Base-by-base conservation (phyloP, 1,140 invertebrate species). In the Drosophila prosaltans region DNA sequence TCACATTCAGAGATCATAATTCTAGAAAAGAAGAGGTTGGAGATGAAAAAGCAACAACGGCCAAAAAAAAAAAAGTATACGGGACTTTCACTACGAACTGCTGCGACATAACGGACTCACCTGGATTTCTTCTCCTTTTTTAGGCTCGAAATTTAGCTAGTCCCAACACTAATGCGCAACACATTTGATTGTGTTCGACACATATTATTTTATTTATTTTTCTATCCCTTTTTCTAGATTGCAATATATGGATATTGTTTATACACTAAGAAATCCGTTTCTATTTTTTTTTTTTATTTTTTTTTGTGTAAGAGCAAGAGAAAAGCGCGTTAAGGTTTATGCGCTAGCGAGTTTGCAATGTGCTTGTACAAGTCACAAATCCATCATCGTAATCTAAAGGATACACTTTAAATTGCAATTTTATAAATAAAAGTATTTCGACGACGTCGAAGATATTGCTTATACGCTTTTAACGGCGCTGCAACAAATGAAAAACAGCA, bases 161-260 rank as follows among this genome's bases (percentile, higher is more conserved):
- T 65, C 71, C 61, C 30, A 32, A 60, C 59, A 36, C 51, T 69
- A 58, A 30, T 41, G 54, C 74, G 70, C 39, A 69, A 61, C 66
- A 60, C 60, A 70, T 61, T 62, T 60, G 55, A 54, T 58, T 48
- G 54, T 45, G 16, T 54, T 48, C 24, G 45, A 60, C 64, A 60
- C 74, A 77, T 77, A 77, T 77, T 77, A 77, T 45, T 43, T 77
- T 65, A 59, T 59, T 59, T 59, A 11, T 40, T 66, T 77, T 51
- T 51, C 21, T 8, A 21, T 51, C 21, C 45, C 21, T 51, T 51
- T 24, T 51, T 51, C 9, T 26, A 51, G 21, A 51, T 51, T 51
- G 45, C 45, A 77, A 70, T 70, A 61, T 45, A 66, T 36, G 32
- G 26, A 40, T 54, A 76, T 67, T 69, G 74, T 76, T 69, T 76